Evolutionary conservation across 2,888 invertebrate genomes (phyloP).

Genomic region (Drosophila eohydei): DNA sequence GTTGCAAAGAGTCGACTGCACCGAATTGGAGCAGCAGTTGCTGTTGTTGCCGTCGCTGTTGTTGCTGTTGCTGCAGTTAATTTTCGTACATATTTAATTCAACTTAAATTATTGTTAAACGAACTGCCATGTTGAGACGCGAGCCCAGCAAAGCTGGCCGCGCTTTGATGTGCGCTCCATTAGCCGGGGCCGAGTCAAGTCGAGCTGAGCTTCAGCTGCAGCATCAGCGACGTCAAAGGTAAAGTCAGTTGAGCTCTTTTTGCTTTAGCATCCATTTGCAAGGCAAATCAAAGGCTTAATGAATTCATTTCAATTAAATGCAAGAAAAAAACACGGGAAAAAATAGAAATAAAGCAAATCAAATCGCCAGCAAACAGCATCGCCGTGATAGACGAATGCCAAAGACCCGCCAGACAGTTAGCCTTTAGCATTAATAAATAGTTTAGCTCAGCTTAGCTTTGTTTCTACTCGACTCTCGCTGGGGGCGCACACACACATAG

Average conservation of each 20-base stretch:
- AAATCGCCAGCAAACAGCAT: constrained; percentile 33
- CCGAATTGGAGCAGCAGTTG: constrained; percentile 48
- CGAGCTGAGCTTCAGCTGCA: constrained; percentile 8
- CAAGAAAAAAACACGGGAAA: constrained; percentile 28
- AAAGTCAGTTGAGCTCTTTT: constrained; percentile 53
- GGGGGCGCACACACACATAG: constrained; percentile 46
- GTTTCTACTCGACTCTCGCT: constrained; percentile 28
- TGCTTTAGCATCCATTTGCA: constrained; percentile 62
- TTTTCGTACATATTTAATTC: constrained; percentile 79
- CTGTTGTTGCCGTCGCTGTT: constrained; percentile 26
- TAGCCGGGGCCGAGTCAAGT: constrained; percentile 28
- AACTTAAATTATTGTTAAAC: constrained; percentile 73
- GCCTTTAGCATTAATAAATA: constrained; percentile 76
- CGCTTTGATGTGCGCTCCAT: constrained; percentile 61
- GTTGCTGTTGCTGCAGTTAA: constrained; percentile 60
- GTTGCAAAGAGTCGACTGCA: constrained; percentile 58
- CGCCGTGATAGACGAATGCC: constrained; percentile 66
- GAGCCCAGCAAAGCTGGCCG: constrained; percentile 35
- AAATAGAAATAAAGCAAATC: constrained; percentile 28
- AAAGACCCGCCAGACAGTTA: constrained; percentile 52
- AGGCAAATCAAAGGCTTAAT: constrained; percentile 79
- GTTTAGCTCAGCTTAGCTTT: constrained; percentile 51
- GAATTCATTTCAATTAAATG: constrained; percentile 80
- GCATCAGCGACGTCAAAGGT: constrained; percentile 66
- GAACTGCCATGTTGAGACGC: constrained; percentile 37